phyloP scores from a whole-genome alignment of 2,888 invertebrate species.

The Alentia gelatinosa region DNA sequence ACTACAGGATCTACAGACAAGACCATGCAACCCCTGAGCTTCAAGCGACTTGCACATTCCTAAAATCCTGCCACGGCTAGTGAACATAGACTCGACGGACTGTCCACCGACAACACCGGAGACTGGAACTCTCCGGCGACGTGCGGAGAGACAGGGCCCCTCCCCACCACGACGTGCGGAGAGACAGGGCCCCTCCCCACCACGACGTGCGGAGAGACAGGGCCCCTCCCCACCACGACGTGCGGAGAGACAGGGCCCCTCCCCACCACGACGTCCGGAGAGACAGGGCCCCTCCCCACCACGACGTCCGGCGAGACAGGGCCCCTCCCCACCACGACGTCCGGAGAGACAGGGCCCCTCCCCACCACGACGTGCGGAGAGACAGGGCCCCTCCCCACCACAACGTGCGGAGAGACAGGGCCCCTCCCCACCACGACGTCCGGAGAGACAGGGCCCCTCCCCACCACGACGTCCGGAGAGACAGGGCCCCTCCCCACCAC shows the following conservation, averaged over 20 bases:
- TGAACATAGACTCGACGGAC: neutral
- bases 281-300: neutral
- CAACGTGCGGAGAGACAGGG: neutral
- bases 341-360: neutral
- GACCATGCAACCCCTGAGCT: constrained; percentile 37
- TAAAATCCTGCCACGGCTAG: neutral
- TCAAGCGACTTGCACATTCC: constrained; percentile 9
- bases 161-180: neutral
- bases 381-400: neutral
- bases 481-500: too few species aligned
- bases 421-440: neutral
- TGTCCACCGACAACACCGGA: neutral
- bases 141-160: neutral
- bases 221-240: neutral
- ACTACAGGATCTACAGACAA: neutral
- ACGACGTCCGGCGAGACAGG: neutral
- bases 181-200: too few species aligned
- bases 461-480: neutral
- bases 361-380: neutral
- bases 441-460: neutral
- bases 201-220: neutral
- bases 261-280: neutral
- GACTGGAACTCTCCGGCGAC: neutral
- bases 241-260: neutral
- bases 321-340: too few species aligned